Conservation (phyloP, 2,797 vertebrate species). For the Pitangus sulphuratus region DNA sequence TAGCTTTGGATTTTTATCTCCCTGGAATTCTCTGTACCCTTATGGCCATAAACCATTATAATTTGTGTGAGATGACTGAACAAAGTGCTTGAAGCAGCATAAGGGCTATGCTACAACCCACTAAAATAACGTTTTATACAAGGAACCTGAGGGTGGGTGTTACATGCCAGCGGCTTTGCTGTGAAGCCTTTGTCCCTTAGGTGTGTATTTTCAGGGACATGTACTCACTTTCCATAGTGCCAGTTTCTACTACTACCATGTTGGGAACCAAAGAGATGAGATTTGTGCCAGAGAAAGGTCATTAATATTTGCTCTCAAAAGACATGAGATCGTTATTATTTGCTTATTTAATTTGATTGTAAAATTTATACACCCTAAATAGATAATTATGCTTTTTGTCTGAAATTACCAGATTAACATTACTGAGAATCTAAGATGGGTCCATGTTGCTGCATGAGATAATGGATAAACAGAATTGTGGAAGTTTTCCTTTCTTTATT, state of each 20-base stretch:
- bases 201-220: background rate
- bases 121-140: background rate
- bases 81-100: background rate
- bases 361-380: background rate
- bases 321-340: background rate
- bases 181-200: background rate
- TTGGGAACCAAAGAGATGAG: background rate
- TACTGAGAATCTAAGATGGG: background rate
- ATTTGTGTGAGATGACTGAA: background rate
- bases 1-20: background rate
- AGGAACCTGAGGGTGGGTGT: background rate
- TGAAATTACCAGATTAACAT: background rate
- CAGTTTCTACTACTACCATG: background rate
- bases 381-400: background rate
- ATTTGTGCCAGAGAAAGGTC: background rate
- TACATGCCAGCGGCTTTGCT: background rate
- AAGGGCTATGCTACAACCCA: background rate
- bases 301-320: background rate
- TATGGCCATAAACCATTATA: background rate
- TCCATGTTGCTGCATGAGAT: background rate
- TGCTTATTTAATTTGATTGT: background rate
- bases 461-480: background rate
- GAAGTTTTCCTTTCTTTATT: background rate
- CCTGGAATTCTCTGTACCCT: background rate
- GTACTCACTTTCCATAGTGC: fast-evolving